Conservation (phyloP, 2,113 vertebrate genomes). For the Melanostigma gelatinosum region DNA sequence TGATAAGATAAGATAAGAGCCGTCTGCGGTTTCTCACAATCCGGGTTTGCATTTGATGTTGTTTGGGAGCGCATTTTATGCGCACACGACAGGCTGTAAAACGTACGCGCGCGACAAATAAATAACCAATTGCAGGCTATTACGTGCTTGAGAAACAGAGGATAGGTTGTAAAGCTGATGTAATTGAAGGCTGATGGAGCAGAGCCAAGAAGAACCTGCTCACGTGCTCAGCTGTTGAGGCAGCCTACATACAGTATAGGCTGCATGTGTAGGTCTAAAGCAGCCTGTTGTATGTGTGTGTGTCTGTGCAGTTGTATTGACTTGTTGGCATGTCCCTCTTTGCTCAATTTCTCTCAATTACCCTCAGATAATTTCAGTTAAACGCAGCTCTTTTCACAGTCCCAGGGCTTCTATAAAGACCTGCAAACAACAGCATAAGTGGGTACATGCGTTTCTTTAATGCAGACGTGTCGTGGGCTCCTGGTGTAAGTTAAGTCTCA, state of each 20-base stretch:
- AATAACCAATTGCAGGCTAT: constrained; percentile 16
- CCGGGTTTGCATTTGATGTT: constrained; percentile 18
- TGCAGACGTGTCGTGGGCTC: neutral
- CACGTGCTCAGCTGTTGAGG: constrained; percentile 24
- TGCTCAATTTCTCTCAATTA: constrained; percentile 55
- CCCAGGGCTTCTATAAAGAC: constrained; percentile 45
- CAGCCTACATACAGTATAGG: neutral
- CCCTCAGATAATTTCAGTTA: constrained; percentile 48
- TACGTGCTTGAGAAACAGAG: neutral
- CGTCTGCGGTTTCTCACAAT: constrained; percentile 65
- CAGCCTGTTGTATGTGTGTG: neutral
- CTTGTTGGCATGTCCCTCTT: constrained; percentile 47
- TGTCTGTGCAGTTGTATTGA: constrained; percentile 51
- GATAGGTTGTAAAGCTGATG: constrained; percentile 31
- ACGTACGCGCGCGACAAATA: constrained; percentile 28
- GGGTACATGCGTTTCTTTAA: constrained; percentile 26
- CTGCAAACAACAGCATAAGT: constrained; percentile 44
- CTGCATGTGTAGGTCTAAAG: constrained; percentile 6
- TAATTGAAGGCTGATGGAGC: constrained; percentile 36
- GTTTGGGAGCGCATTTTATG: constrained; percentile 33
- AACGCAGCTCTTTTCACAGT: constrained; percentile 30
- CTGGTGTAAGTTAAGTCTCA: neutral
- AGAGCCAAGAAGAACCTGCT: constrained; percentile 29
- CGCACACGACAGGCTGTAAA: constrained; percentile 42
- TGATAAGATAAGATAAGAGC: constrained; percentile 16